These are phyloP conservation scores for Sphenodon punctatus DNA, from an alignment of 2,797 vertebrate genomes.

Conservation along the genomic window DNA sequence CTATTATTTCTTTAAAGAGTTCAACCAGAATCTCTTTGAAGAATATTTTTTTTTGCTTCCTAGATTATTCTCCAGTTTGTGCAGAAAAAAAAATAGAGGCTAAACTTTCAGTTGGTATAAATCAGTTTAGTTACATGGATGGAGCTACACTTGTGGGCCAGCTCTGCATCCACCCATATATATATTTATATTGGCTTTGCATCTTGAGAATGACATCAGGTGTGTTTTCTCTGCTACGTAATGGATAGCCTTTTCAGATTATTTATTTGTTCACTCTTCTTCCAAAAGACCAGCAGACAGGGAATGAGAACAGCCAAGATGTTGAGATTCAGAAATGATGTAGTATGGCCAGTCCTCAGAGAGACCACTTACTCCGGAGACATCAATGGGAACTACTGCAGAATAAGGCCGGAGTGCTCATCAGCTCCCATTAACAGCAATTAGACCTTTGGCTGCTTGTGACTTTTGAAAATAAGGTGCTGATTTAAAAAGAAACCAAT, in stretches of 20 bases:
- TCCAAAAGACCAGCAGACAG: conserved; percentile 17
- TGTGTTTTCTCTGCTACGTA: background rate
- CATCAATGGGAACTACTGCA: too few species aligned
- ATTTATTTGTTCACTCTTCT: conserved; percentile 3
- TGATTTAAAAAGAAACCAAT: background rate
- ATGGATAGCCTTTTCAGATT: background rate
- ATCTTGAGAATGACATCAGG: background rate
- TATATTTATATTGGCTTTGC: background rate
- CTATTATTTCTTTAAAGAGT: background rate
- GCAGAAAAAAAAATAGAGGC: background rate
- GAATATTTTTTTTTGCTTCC: background rate
- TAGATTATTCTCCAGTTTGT: background rate
- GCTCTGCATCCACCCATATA: background rate
- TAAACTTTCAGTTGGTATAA: background rate
- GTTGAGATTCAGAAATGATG: conserved; percentile 4
- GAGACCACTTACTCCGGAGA: too few species aligned
- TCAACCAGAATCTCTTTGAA: background rate
- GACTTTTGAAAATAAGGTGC: background rate
- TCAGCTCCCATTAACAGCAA: background rate
- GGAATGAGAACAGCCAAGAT: background rate
- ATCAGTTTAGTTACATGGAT: background rate
- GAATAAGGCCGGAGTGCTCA: too few species aligned
- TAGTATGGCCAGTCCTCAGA: too few species aligned
- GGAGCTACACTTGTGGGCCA: background rate
- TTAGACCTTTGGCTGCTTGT: background rate